These are phyloP conservation scores for Hydraecia micacea DNA, from an alignment of 2,888 invertebrate genomes.

Conservation along the genomic window DNA sequence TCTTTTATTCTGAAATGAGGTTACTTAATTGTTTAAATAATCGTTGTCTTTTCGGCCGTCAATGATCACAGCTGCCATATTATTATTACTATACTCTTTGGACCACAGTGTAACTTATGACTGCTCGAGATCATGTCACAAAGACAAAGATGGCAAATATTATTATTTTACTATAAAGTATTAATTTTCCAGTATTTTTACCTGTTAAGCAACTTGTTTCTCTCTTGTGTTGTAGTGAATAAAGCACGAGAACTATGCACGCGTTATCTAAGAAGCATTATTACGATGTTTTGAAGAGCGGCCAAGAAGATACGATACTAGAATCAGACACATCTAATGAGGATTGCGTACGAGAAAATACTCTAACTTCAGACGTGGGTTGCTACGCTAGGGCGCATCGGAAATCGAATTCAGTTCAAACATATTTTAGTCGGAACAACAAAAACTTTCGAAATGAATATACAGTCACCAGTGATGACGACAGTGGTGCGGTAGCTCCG, in stretches of 20 bases:
- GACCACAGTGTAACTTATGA: neutral
- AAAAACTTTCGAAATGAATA: conserved; percentile 55
- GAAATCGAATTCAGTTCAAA: conserved; percentile 47
- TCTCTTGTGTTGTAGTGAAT: neutral
- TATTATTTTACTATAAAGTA: conserved; percentile 13
- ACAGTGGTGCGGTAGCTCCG: neutral
- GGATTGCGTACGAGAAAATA: neutral
- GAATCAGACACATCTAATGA: conserved; percentile 38
- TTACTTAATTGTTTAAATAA: neutral
- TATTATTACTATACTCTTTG: too few species aligned
- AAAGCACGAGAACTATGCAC: conserved; percentile 32
- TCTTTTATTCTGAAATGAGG: conserved; percentile 3
- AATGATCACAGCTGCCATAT: neutral
- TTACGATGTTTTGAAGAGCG: conserved; percentile 41
- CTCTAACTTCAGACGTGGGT: conserved; percentile 42
- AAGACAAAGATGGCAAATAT: conserved; percentile 5
- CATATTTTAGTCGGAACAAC: conserved; percentile 15
- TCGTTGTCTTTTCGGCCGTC: neutral
- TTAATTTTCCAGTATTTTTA: conserved; percentile 29
- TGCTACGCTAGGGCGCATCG: conserved; percentile 44
- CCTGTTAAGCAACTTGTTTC: neutral
- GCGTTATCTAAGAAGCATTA: conserved; percentile 37
- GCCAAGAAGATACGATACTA: conserved; percentile 49
- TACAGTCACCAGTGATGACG: conserved; percentile 35
- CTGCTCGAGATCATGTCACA: conserved; percentile 1